These are phyloP conservation scores for Triops longicaudatus DNA, from an alignment of 1,140 invertebrate genomes.

Conservation along the genomic window DNA sequence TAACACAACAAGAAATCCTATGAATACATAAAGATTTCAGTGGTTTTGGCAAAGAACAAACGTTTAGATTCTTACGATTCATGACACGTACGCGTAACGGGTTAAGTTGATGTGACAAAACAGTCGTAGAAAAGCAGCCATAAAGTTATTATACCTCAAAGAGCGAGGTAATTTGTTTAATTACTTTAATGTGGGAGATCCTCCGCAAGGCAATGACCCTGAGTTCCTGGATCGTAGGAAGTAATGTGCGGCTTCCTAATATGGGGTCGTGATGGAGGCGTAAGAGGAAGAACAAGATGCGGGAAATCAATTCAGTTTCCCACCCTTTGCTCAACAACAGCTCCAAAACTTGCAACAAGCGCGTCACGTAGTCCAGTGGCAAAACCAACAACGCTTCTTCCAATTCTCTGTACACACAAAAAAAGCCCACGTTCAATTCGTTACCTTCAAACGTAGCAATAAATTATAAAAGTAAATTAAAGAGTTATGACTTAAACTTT, in stretches of 20 bases:
- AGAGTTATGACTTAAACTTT: no score
- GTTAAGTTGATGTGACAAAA: conserved; percentile 15
- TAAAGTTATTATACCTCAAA: not conserved
- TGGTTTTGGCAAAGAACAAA: no score
- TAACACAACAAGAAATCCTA: no score
- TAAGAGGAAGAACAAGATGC: conserved; percentile 68
- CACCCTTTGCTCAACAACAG: conserved; percentile 54
- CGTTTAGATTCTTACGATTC: no score
- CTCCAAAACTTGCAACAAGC: conserved; percentile 64
- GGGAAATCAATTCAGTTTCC: conserved; percentile 64
- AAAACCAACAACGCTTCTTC: conserved; percentile 80
- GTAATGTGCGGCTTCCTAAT: conserved; percentile 54
- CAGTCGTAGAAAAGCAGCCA: conserved; percentile 16
- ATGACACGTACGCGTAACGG: no score
- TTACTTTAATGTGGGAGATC: conserved; percentile 55
- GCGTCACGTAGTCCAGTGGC: conserved; percentile 69
- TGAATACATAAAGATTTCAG: no score
- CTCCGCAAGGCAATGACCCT: conserved; percentile 49
- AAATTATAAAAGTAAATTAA: no score
- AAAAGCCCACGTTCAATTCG: conserved; percentile 20
- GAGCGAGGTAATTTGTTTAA: conserved; percentile 30
- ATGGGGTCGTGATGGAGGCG: conserved; percentile 79
- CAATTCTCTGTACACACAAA: conserved; percentile 60
- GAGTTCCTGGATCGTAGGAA: conserved; percentile 60
- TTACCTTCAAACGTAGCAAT: no score